Evolutionary conservation across 1,140 invertebrate genomes (phyloP).

Genomic region (Drosophila baimaii): DNA sequence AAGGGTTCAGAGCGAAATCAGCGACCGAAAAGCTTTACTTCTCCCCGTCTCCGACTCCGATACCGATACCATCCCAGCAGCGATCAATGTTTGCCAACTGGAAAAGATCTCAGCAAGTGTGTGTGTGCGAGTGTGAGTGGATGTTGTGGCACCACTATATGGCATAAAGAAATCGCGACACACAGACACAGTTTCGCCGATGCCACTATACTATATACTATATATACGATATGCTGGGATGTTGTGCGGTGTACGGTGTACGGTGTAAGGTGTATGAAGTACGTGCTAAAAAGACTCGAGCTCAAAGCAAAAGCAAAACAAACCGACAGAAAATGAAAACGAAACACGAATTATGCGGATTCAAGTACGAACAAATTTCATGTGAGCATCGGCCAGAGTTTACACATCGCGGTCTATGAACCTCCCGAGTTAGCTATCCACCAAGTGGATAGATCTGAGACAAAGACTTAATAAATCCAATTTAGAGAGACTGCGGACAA

Average conservation of each 20-base stretch:
- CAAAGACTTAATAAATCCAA: slow-evolving; percentile 28
- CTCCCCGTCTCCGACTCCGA: slow-evolving; percentile 27
- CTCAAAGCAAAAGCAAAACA: slow-evolving; percentile 33
- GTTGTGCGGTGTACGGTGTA: not conserved
- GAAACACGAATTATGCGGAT: slow-evolving; percentile 48
- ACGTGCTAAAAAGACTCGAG: slow-evolving; percentile 41
- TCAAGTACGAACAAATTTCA: slow-evolving; percentile 54
- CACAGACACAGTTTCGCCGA: slow-evolving; percentile 49
- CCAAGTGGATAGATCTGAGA: too few species aligned
- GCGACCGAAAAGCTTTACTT: slow-evolving; percentile 49
- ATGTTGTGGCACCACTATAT: slow-evolving; percentile 26
- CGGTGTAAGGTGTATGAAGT: too few species aligned
- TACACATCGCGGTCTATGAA: slow-evolving; percentile 26
- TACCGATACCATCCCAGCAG: slow-evolving; percentile 16
- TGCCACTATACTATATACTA: slow-evolving; percentile 3
- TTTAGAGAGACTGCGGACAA: slow-evolving; percentile 25
- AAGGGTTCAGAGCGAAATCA: slow-evolving; percentile 37
- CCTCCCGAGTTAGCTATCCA: not conserved
- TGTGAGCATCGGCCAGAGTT: not conserved
- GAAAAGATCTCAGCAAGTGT: slow-evolving; percentile 43
- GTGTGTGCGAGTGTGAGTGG: not conserved
- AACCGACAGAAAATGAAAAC: slow-evolving; percentile 40
- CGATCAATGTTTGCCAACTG: slow-evolving; percentile 36
- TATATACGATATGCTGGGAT: slow-evolving; percentile 4
- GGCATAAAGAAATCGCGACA: slow-evolving; percentile 58